Conservation (phyloP, 2,113 vertebrate species). For the Morone saxatilis region DNA sequence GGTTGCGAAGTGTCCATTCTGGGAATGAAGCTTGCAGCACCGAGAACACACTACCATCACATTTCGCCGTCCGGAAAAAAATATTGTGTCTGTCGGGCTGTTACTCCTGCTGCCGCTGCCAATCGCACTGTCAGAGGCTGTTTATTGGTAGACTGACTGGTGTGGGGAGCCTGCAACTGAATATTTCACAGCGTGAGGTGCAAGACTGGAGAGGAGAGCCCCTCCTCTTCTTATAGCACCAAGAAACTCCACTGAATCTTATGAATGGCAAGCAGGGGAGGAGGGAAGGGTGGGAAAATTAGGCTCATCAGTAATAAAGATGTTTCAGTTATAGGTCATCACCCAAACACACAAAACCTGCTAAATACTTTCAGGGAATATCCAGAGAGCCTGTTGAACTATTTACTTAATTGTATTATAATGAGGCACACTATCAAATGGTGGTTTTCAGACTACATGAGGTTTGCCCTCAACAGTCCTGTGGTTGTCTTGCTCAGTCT, state of each 20-base stretch:
- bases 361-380: too few relatives aligned
- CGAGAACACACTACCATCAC: conserved; percentile 9
- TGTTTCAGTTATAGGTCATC: not conserved
- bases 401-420: too few relatives aligned
- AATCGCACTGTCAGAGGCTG: conserved; percentile 34
- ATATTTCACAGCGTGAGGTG: conserved; percentile 55
- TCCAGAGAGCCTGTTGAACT: too few relatives aligned
- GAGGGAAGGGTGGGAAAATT: not conserved
- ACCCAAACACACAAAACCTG: too few relatives aligned
- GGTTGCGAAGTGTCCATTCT: conserved; percentile 47
- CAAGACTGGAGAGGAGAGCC: conserved; percentile 54
- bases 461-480: not conserved
- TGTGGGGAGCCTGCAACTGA: conserved; percentile 29
- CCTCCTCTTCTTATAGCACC: conserved; percentile 51
- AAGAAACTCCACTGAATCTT: conserved; percentile 38
- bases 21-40: conserved; percentile 19
- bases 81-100: conserved; percentile 34
- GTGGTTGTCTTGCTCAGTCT: conserved; percentile 37
- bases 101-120: conserved; percentile 36
- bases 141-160: conserved; percentile 38
- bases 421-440: too few relatives aligned
- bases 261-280: conserved; percentile 56
- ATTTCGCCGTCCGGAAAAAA: not conserved
- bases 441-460: not conserved
- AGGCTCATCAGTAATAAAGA: not conserved